These are phyloP conservation scores for Mustela lutreola DNA, from an alignment of 2,113 vertebrate species.

Conservation along the genomic window DNA sequence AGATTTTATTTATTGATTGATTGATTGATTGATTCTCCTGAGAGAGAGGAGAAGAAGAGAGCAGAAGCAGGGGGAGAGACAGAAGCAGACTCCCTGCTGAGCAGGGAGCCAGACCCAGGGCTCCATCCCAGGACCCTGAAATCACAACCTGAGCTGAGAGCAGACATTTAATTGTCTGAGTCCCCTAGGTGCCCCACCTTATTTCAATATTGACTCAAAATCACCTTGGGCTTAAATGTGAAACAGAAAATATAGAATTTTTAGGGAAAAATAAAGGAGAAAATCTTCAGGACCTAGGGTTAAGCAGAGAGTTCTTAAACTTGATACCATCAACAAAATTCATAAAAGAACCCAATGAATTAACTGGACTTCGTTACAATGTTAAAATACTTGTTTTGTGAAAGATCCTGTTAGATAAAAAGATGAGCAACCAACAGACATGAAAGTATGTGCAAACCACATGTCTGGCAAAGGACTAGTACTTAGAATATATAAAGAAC, in stretches of 20 bases:
- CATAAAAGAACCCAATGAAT: conserved; percentile 13
- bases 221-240: background rate
- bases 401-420: background rate
- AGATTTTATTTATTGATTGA: too few relatives aligned
- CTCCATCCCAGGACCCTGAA: too few relatives aligned
- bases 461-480: background rate
- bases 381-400: background rate
- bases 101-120: too few relatives aligned
- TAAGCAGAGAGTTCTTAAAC: background rate
- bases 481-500: background rate
- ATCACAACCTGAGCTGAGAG: too few relatives aligned
- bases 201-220: conserved; percentile 4
- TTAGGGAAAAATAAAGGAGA: background rate
- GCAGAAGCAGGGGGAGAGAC: too few relatives aligned
- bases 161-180: too few relatives aligned
- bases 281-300: background rate
- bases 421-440: background rate
- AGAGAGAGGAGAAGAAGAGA: too few relatives aligned
- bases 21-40: too few relatives aligned
- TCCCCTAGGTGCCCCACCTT: too few relatives aligned
- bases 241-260: background rate
- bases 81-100: too few relatives aligned
- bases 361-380: background rate
- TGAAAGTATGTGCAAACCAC: background rate
- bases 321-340: background rate